phyloP scores from a whole-genome alignment of 2,888 invertebrate species.

The Agrotis clavis region DNA sequence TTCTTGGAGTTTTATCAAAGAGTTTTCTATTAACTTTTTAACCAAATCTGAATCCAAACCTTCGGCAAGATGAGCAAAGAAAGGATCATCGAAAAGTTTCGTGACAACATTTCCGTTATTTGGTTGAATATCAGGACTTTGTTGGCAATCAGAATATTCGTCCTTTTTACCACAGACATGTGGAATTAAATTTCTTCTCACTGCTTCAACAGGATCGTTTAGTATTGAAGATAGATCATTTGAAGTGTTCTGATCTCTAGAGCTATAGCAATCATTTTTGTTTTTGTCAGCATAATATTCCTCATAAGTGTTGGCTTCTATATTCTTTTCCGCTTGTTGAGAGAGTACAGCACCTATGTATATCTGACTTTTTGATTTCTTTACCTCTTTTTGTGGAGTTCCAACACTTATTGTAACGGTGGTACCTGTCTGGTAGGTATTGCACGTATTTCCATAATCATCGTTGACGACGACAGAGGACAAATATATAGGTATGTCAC shows the following conservation, averaged over 20 bases:
- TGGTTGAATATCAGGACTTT: constrained; percentile 64
- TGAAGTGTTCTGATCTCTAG: constrained; percentile 61
- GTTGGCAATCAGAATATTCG: constrained; percentile 64
- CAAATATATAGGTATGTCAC: constrained; percentile 93
- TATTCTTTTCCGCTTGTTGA: constrained; percentile 71
- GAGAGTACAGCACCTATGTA: constrained; percentile 86
- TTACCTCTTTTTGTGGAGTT: constrained; percentile 85
- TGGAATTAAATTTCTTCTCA: constrained; percentile 94
- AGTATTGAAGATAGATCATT: constrained; percentile 91
- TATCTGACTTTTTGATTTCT: constrained; percentile 89
- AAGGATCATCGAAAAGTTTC: constrained; percentile 92
- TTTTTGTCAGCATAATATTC: constrained; percentile 82
- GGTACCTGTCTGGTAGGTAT: constrained; percentile 89
- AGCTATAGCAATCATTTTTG: constrained; percentile 63
- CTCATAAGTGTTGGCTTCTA: constrained; percentile 84
- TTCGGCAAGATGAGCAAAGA: constrained; percentile 92
- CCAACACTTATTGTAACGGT: constrained; percentile 92
- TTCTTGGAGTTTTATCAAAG: constrained; percentile 92
- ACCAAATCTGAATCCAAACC: constrained; percentile 92
- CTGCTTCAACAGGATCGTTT: constrained; percentile 94
- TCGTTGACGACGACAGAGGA: constrained; percentile 94
- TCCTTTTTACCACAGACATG: constrained; percentile 94
- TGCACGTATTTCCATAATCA: constrained; percentile 84
- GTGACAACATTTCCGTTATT: constrained; percentile 89
- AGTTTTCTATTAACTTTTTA: constrained; percentile 93